phyloP scores from a whole-genome alignment of 2,113 vertebrate genomes.

The Hemibagrus wyckioides region DNA sequence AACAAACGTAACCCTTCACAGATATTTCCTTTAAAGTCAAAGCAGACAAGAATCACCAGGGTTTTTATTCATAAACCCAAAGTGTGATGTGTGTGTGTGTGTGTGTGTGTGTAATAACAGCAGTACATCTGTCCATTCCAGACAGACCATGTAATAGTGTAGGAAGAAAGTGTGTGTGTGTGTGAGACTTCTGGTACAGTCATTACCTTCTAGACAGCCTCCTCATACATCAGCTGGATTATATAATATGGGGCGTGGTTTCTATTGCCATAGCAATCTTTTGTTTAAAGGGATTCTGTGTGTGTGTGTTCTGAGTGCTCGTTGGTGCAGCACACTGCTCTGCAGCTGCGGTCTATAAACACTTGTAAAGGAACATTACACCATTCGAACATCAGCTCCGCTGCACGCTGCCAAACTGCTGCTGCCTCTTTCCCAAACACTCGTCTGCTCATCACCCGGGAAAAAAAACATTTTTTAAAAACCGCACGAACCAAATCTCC shows the following conservation, averaged over 20 bases:
- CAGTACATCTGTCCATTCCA: slow-evolving; percentile 96
- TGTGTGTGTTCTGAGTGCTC: neutral
- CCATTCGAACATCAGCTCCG: slow-evolving; percentile 26
- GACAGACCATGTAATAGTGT: slow-evolving; percentile 87
- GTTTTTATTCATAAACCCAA: neutral
- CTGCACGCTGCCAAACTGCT: slow-evolving; percentile 8
- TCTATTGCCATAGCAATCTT: slow-evolving; percentile 9
- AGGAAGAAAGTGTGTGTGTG: slow-evolving; percentile 42
- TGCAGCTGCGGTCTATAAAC: slow-evolving; percentile 41
- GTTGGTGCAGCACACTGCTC: neutral
- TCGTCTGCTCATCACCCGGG: slow-evolving; percentile 17
- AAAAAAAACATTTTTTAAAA: neutral
- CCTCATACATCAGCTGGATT: slow-evolving; percentile 37
- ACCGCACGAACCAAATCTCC: neutral
- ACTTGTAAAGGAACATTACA: slow-evolving; percentile 37
- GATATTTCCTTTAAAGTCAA: neutral
- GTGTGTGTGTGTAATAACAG: slow-evolving; percentile 70
- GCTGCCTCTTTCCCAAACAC: slow-evolving; percentile 23
- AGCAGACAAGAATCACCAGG: neutral
- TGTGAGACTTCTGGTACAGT: slow-evolving; percentile 71
- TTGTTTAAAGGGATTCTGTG: slow-evolving; percentile 24
- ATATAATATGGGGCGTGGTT: slow-evolving; percentile 21
- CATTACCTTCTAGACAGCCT: slow-evolving; percentile 63
- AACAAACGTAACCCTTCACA: neutral
- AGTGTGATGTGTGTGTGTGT: slow-evolving; percentile 23